Percentiles rank a stretch among this genome's conserved stretches.
These are phyloP conservation scores for Brienomyrus longianalis DNA, from an alignment of 2,113 vertebrate genomes.

Conservation along the genomic window DNA sequence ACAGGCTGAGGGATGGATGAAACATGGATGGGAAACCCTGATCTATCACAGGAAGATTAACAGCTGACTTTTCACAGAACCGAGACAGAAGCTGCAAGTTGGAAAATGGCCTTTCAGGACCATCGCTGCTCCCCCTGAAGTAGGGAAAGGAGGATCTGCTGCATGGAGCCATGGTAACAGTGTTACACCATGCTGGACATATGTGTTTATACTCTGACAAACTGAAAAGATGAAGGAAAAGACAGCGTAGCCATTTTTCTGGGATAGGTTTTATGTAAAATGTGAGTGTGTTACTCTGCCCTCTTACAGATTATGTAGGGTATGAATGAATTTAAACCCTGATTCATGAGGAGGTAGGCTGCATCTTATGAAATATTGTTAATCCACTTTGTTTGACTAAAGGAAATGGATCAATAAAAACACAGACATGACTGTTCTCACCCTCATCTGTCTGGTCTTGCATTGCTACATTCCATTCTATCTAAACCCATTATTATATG, in stretches of 20 bases:
- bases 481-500: background rate
- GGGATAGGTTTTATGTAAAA: background rate
- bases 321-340: background rate
- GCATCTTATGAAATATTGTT: background rate
- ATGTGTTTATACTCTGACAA: background rate
- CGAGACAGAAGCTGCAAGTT: background rate
- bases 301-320: background rate
- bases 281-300: background rate
- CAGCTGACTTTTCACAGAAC: background rate
- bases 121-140: background rate
- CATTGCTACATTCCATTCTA: background rate
- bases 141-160: background rate
- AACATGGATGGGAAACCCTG: background rate
- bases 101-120: background rate
- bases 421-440: background rate
- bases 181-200: background rate
- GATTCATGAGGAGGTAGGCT: background rate
- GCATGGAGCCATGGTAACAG: background rate
- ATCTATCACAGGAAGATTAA: background rate
- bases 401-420: background rate
- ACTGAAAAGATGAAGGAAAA: background rate
- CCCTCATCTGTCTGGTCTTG: background rate
- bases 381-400: background rate
- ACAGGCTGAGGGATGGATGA: background rate
- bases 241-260: background rate